Evolutionary conservation across 2,888 invertebrate genomes (phyloP).

Genomic region (Beris morrisii): DNA sequence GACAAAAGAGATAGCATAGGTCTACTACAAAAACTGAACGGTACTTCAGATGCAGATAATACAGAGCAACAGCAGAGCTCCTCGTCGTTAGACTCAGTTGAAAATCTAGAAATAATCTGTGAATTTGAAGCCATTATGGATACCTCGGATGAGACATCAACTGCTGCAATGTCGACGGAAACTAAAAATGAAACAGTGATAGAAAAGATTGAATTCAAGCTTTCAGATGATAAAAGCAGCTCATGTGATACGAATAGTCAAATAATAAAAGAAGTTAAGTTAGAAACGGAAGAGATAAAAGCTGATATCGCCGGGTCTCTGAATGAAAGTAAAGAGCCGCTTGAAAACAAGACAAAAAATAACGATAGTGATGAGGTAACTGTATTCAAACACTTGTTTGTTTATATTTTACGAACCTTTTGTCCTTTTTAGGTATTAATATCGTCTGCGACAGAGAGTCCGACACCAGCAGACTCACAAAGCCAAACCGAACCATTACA

Average conservation of each 20-base stretch:
- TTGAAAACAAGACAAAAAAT: neutral
- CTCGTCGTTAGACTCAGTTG: neutral
- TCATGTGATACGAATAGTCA: constrained; percentile 23
- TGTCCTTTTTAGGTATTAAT: too few species aligned
- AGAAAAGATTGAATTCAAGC: neutral
- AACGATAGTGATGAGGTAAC: neutral
- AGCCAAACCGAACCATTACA: neutral
- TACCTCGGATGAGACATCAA: constrained; percentile 19
- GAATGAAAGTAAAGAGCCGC: neutral
- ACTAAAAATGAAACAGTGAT: constrained; percentile 10
- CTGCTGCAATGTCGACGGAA: neutral
- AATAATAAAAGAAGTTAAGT: neutral
- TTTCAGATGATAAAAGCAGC: constrained; percentile 6
- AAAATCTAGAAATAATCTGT: neutral
- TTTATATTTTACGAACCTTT: too few species aligned
- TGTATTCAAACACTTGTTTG: neutral
- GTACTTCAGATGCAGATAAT: neutral
- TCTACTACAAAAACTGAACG: constrained; percentile 12
- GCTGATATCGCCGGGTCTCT: neutral
- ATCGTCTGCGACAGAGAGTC: too few species aligned
- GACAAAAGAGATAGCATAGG: neutral
- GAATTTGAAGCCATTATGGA: constrained; percentile 28
- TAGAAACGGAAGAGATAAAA: neutral
- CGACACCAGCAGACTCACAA: too few species aligned
- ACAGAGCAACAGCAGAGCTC: too few species aligned